These are phyloP conservation scores for Aeoliscus strigatus DNA, from an alignment of 2,797 vertebrate species.

Conservation along the genomic window DNA sequence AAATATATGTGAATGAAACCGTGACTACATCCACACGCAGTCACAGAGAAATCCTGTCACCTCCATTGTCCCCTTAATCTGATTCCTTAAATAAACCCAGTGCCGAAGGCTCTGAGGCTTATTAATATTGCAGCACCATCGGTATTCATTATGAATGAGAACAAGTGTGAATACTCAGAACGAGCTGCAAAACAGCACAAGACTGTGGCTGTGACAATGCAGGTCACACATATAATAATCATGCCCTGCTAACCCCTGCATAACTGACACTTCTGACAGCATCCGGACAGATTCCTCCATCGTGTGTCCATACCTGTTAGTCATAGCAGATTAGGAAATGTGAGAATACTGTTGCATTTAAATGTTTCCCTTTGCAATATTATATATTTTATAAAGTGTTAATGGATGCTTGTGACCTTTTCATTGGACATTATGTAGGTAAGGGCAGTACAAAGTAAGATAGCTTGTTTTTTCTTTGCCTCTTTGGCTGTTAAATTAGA, in stretches of 20 bases:
- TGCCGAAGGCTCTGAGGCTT: slow-evolving; percentile 53
- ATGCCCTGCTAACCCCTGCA: slow-evolving; percentile 25
- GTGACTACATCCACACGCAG: slow-evolving; percentile 14
- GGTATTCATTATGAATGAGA: slow-evolving; percentile 78
- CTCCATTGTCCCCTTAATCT: slow-evolving; percentile 61
- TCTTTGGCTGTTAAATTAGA: slow-evolving; percentile 16
- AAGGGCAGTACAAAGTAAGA: slow-evolving; percentile 1
- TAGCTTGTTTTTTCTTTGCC: too few species aligned
- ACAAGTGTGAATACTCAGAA: slow-evolving; percentile 73
- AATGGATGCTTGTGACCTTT: slow-evolving; percentile 11
- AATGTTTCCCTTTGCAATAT: neutral
- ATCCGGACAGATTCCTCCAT: slow-evolving; percentile 12
- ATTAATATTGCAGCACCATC: slow-evolving; percentile 75
- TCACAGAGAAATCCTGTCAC: slow-evolving; percentile 39
- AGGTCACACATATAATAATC: slow-evolving; percentile 61
- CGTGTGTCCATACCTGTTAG: slow-evolving; percentile 4
- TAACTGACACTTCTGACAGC: slow-evolving; percentile 36
- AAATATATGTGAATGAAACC: slow-evolving; percentile 37
- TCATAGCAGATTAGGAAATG: slow-evolving; percentile 12
- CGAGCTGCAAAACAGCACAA: slow-evolving; percentile 62
- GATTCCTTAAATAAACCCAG: slow-evolving; percentile 69
- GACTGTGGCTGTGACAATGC: slow-evolving; percentile 57
- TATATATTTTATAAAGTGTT: slow-evolving; percentile 13
- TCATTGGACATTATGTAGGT: slow-evolving; percentile 4
- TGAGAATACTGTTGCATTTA: slow-evolving; percentile 9